Evolutionary conservation across 2,797 vertebrate species (phyloP).

Genomic region (Poecilia gillii): DNA sequence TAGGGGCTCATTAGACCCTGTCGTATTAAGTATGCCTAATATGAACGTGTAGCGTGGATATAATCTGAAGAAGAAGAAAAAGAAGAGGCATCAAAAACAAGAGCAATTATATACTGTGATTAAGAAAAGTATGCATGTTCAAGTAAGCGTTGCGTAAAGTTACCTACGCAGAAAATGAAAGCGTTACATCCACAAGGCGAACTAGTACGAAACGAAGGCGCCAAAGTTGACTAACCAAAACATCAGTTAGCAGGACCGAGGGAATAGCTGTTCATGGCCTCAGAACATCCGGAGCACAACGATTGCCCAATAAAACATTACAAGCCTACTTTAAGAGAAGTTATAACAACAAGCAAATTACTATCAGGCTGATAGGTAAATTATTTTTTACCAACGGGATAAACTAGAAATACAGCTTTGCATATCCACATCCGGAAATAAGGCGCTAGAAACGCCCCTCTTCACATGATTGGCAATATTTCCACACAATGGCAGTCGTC

Average conservation of each 20-base stretch:
- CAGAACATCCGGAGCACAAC: not conserved
- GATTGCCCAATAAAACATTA: not conserved
- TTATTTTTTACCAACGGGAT: not conserved
- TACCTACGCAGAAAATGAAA: constrained; percentile 13
- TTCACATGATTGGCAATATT: constrained; percentile 37
- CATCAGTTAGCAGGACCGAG: not conserved
- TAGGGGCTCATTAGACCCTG: no score
- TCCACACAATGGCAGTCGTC: constrained; percentile 52
- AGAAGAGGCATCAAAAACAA: not conserved
- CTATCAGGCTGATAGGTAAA: not conserved
- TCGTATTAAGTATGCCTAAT: not conserved
- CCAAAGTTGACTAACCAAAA: constrained; percentile 58
- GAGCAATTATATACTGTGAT: not conserved
- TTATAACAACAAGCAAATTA: not conserved
- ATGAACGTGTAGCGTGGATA: constrained; percentile 7
- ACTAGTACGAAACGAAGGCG: constrained; percentile 48
- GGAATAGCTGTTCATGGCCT: not conserved
- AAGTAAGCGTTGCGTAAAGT: not conserved
- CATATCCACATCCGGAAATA: constrained; percentile 38
- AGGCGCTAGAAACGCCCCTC: not conserved
- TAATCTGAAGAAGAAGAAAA: not conserved
- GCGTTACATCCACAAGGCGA: not conserved
- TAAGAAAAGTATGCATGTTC: not conserved
- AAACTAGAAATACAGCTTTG: not conserved
- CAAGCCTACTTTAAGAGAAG: accelerated